Conservation (phyloP, 35 echinoderm and acorn worm genomes). For the Ophioderma brevispina region DNA sequence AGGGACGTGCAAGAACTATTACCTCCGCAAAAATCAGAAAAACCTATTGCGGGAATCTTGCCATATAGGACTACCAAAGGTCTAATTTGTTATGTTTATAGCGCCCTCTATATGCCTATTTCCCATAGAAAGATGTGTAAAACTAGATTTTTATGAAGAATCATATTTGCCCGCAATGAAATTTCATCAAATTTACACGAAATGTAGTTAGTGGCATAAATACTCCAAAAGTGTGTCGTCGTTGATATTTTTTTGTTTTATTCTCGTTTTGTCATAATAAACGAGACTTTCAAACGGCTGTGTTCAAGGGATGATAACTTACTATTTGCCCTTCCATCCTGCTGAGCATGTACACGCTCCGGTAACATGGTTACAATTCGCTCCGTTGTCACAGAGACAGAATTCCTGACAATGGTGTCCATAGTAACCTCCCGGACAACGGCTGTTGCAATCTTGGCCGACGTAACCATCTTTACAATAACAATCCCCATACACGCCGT, state of each 20-base stretch:
- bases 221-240: too few relatives aligned
- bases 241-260: background rate
- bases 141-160: background rate
- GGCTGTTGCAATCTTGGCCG: slow-evolving; percentile 55
- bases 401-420: slow-evolving; percentile 63
- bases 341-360: slow-evolving; percentile 68
- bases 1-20: too few relatives aligned
- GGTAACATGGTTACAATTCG: slow-evolving; percentile 62
- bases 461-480: slow-evolving; percentile 81
- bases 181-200: background rate
- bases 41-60: too few relatives aligned
- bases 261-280: background rate
- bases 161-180: background rate
- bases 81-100: too few relatives aligned
- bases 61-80: too few relatives aligned
- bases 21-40: too few relatives aligned
- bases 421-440: slow-evolving; percentile 59
- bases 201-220: background rate
- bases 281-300: background rate
- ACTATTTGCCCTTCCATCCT: slow-evolving; percentile 71
- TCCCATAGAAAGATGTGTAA: too few relatives aligned
- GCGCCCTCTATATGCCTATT: too few relatives aligned
- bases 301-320: slow-evolving; percentile 2
- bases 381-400: slow-evolving; percentile 81
- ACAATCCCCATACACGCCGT: slow-evolving; percentile 68